Evolutionary conservation across 2,888 invertebrate genomes (phyloP).

Genomic region (Pandemis heparana): DNA sequence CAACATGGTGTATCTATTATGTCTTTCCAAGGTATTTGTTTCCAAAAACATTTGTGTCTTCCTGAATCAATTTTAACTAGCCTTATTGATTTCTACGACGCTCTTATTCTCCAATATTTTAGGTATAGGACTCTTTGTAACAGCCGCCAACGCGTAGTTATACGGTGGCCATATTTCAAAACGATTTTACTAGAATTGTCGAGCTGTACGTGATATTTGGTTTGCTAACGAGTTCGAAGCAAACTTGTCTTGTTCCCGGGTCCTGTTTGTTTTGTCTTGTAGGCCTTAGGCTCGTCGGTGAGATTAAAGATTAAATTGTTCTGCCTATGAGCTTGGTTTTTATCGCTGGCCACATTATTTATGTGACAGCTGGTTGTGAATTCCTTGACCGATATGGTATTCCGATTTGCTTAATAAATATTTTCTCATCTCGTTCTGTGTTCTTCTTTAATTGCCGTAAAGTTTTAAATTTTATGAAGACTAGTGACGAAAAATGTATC

Average conservation of each 20-base stretch:
- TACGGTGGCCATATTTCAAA: constrained; percentile 24
- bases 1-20: neutral
- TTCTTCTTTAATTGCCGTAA: neutral
- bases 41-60: neutral
- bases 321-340: constrained; percentile 13
- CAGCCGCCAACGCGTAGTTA: neutral
- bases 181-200: constrained; percentile 29
- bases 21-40: neutral
- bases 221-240: constrained; percentile 34
- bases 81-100: constrained; percentile 4
- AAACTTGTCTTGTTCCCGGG: constrained; percentile 29
- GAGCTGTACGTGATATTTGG: constrained; percentile 30
- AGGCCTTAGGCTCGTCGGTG: constrained; percentile 12
- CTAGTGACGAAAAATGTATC: neutral
- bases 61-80: neutral
- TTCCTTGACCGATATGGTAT: constrained; percentile 6
- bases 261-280: constrained; percentile 25
- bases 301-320: constrained; percentile 27
- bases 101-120: neutral
- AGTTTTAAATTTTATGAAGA: neutral
- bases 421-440: neutral
- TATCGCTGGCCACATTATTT: constrained; percentile 1
- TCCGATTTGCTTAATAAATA: neutral
- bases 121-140: neutral
- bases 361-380: constrained; percentile 12